Percentiles rank a stretch among this genome's conserved stretches.
Conservation (phyloP, 2,797 vertebrate genomes). For the Paedocypris micromegethes region DNA sequence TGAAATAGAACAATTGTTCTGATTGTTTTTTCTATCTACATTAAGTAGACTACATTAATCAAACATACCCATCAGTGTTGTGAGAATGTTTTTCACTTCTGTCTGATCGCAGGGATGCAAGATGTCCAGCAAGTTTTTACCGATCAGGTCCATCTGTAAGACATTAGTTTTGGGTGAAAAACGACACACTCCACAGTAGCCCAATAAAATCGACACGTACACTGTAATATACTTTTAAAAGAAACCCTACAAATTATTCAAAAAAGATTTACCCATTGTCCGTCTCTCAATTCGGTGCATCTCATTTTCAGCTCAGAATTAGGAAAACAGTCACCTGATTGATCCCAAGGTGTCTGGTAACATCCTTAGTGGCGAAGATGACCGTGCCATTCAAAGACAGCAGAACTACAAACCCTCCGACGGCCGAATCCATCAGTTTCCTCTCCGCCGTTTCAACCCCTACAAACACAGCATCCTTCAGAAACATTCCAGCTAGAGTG, state of each 20-base stretch:
- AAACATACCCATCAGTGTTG: constrained; percentile 40
- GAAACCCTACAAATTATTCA: no score
- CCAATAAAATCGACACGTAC: no score
- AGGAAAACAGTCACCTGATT: constrained; percentile 46
- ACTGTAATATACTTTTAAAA: no score
- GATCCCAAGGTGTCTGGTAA: constrained; percentile 49
- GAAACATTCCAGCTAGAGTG: neutral
- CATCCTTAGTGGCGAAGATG: constrained; percentile 49
- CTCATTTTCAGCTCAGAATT: no score
- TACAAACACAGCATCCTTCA: constrained; percentile 22
- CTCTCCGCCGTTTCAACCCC: constrained; percentile 31
- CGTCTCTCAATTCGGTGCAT: no score
- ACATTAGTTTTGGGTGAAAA: neutral
- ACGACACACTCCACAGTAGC: no score
- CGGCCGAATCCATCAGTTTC: constrained; percentile 39
- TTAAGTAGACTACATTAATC: no score
- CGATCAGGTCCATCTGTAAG: constrained; percentile 54
- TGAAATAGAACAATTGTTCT: no score
- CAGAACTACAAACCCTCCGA: constrained; percentile 52
- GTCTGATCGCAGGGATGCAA: constrained; percentile 54
- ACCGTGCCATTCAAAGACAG: constrained; percentile 50
- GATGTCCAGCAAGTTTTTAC: constrained; percentile 55
- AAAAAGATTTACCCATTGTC: no score
- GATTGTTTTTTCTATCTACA: no score
- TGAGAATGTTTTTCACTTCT: constrained; percentile 52